phyloP scores from a whole-genome alignment of 2,797 vertebrate genomes.

The Siniperca undulata region DNA sequence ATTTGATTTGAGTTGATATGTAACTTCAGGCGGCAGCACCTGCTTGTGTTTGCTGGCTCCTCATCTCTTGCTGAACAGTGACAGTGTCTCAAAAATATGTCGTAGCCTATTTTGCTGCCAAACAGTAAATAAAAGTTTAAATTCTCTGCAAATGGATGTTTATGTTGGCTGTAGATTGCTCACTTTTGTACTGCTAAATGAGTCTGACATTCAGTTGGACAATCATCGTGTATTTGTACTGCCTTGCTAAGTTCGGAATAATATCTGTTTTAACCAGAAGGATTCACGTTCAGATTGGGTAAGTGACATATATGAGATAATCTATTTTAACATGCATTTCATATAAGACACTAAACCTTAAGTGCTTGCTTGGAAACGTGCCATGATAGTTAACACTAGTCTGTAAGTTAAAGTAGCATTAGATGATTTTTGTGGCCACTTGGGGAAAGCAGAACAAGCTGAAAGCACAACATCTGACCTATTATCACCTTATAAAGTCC shows the following conservation, averaged over 20 bases:
- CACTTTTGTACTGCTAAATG: background rate
- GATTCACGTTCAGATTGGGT: background rate
- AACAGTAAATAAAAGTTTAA: background rate
- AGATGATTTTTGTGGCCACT: background rate
- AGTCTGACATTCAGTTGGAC: background rate
- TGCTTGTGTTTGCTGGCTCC: constrained; percentile 4
- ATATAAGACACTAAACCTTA: background rate
- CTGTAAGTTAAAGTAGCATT: background rate
- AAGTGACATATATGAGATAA: background rate
- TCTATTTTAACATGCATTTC: background rate
- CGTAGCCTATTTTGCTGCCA: background rate
- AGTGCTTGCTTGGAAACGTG: constrained; percentile 3
- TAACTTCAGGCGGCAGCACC: background rate
- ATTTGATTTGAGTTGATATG: background rate
- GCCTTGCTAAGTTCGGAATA: background rate
- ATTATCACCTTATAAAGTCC: background rate
- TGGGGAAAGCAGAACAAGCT: background rate
- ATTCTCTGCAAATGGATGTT: background rate
- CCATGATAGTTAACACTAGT: background rate
- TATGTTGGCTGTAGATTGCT: background rate
- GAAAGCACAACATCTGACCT: background rate
- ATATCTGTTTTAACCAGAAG: background rate
- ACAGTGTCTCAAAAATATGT: background rate
- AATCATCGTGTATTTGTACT: background rate
- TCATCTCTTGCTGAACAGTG: background rate